phyloP scores from a whole-genome alignment of 1,140 invertebrate species.

The Lysiphlebus fabarum region DNA sequence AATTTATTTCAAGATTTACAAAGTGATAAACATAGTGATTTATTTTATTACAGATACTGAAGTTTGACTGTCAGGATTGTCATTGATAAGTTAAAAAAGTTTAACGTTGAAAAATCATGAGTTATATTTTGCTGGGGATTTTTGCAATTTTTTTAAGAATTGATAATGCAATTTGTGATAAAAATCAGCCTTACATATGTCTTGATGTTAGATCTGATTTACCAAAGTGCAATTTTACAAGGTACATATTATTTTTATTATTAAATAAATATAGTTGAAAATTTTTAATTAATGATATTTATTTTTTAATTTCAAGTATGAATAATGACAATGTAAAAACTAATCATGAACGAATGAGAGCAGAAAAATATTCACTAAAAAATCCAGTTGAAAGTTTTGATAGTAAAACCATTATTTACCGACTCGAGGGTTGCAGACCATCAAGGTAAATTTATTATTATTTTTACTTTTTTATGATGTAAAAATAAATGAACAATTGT shows the following conservation, averaged over 20 bases:
- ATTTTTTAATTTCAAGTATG: not conserved
- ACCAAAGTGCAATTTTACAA: conserved; percentile 25
- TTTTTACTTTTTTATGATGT: not conserved
- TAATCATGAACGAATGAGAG: no score
- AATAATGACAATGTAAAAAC: not conserved
- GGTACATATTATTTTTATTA: conserved; percentile 18
- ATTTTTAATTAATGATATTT: not conserved
- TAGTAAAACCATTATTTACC: conserved; percentile 24
- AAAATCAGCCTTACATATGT: conserved; percentile 20
- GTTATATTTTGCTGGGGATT: conserved; percentile 1
- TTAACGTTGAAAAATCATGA: not conserved
- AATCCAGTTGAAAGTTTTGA: not conserved
- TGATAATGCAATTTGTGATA: not conserved
- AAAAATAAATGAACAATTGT: not conserved
- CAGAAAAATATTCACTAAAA: no score
- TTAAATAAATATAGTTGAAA: no score
- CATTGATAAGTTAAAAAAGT: no score
- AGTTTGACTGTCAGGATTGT: not conserved
- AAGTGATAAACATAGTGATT: not conserved
- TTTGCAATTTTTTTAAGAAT: not conserved
- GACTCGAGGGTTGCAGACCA: conserved; percentile 31
- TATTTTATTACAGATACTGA: conserved; percentile 7
- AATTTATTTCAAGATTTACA: not conserved
- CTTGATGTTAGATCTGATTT: conserved; percentile 26
- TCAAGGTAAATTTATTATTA: conserved; percentile 22